phyloP scores from a whole-genome alignment of 1,140 invertebrate species.

The Drosophila sechellia region DNA sequence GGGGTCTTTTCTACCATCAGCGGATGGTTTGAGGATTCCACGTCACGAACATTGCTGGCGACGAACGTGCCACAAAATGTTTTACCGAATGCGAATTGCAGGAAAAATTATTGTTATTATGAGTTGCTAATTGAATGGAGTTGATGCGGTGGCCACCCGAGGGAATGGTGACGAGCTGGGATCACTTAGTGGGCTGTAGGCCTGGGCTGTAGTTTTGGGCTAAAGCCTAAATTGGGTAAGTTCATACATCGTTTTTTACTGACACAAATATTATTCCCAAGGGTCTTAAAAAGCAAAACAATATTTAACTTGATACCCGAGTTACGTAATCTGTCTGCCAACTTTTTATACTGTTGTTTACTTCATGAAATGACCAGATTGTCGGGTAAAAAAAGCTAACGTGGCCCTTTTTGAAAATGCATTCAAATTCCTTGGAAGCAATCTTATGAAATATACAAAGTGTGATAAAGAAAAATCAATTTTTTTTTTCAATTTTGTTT shows the following conservation, averaged over 20 bases:
- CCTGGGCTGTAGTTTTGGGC: conserved; percentile 8
- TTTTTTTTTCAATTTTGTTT: neutral
- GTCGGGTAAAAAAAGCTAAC: conserved; percentile 10
- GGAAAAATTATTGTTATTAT: conserved; percentile 82
- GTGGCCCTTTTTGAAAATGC: neutral
- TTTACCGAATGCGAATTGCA: conserved; percentile 77
- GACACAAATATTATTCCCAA: neutral
- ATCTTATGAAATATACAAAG: neutral
- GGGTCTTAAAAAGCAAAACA: neutral
- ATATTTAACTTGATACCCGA: conserved; percentile 11
- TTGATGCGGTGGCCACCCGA: conserved; percentile 41
- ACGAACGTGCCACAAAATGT: conserved; percentile 78
- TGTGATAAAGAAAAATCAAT: neutral
- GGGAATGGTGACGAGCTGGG: conserved; percentile 6
- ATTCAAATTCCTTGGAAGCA: neutral
- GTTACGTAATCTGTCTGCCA: conserved; percentile 7
- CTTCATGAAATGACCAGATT: neutral
- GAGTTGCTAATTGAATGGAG: conserved; percentile 82
- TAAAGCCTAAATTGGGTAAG: no score
- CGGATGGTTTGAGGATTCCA: conserved; percentile 37
- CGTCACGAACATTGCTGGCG: conserved; percentile 70
- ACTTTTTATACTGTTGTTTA: conserved; percentile 5
- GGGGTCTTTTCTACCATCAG: conserved; percentile 7
- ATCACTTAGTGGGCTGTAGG: conserved; percentile 13
- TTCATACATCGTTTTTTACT: no score